A percentile compares a stretch with the other conserved stretches of the same genome.
Evolutionary conservation across 1,140 invertebrate genomes (phyloP).

Genomic region (Stegodyphus dumicola): DNA sequence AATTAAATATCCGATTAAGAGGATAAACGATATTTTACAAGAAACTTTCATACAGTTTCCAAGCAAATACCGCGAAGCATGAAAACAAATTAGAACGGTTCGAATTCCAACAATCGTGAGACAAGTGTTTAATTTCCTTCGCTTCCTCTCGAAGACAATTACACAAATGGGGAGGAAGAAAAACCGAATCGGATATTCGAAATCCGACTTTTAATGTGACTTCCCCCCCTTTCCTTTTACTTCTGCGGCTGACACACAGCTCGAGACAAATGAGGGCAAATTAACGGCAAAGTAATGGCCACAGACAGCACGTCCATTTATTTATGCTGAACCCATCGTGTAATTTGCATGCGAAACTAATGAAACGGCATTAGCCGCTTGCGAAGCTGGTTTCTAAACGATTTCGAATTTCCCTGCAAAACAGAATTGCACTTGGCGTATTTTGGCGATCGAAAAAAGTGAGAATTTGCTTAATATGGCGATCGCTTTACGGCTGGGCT

Average conservation of each 20-base stretch:
- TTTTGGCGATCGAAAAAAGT: slow-evolving; percentile 19
- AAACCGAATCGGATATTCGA: slow-evolving; percentile 49
- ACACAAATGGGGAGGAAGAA: slow-evolving; percentile 49
- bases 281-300: slow-evolving; percentile 61
- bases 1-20: no score
- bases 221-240: slow-evolving; percentile 19
- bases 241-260: slow-evolving; percentile 49
- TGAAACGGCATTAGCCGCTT: slow-evolving; percentile 45
- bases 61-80: neutral
- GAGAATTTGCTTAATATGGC: no score
- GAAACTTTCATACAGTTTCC: neutral
- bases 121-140: slow-evolving; percentile 57
- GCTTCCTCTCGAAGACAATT: slow-evolving; percentile 42
- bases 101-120: slow-evolving; percentile 40
- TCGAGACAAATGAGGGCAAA: slow-evolving; percentile 57
- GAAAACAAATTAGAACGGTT: slow-evolving; percentile 35
- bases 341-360: slow-evolving; percentile 61
- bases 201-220: slow-evolving; percentile 57
- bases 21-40: neutral
- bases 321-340: slow-evolving; percentile 53
- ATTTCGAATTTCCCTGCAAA: slow-evolving; percentile 44
- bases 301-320: slow-evolving; percentile 56
- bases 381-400: slow-evolving; percentile 45
- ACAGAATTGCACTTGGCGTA: slow-evolving; percentile 8
- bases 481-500: neutral